Evolutionary conservation across 1,140 invertebrate species (phyloP).

Genomic region (Plodia interpunctella): DNA sequence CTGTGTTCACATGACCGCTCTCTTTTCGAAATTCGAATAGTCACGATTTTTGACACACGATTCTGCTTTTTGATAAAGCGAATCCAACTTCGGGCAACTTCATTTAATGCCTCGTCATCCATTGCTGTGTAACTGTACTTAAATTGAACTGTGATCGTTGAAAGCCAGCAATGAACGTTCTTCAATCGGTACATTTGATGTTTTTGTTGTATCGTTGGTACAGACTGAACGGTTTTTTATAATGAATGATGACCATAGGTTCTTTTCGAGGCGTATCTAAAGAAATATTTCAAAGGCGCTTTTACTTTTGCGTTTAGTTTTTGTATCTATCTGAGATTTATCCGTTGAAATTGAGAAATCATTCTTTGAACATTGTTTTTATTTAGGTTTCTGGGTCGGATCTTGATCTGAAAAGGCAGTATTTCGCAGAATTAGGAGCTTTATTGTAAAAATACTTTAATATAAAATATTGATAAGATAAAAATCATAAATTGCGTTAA

Average conservation of each 20-base stretch:
- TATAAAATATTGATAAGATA: too few species aligned
- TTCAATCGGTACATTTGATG: neutral
- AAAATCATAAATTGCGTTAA: too few species aligned
- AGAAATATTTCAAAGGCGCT: constrained; percentile 10
- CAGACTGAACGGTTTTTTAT: constrained; percentile 10
- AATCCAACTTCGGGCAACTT: neutral
- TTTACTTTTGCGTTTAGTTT: constrained; percentile 11
- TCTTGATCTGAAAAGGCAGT: too few species aligned
- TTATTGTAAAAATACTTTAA: neutral
- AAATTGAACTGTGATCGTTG: neutral
- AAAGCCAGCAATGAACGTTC: neutral
- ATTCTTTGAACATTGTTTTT: neutral
- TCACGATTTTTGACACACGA: constrained; percentile 14
- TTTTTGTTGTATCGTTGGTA: neutral
- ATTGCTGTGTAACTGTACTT: neutral
- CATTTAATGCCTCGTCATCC: neutral
- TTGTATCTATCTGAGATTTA: constrained; percentile 10
- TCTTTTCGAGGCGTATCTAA: constrained; percentile 13
- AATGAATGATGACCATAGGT: constrained; percentile 13
- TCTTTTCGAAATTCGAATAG: constrained; percentile 13
- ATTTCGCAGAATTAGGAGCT: too few species aligned
- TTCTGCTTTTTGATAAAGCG: neutral
- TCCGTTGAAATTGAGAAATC: constrained; percentile 11
- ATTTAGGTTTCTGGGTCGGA: neutral
- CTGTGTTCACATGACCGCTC: constrained; percentile 10